A percentile compares a stretch with the other conserved stretches of the same genome.
Conservation (phyloP, 92 coral and sea anemone genomes). For the Desmophyllum pertusum region DNA sequence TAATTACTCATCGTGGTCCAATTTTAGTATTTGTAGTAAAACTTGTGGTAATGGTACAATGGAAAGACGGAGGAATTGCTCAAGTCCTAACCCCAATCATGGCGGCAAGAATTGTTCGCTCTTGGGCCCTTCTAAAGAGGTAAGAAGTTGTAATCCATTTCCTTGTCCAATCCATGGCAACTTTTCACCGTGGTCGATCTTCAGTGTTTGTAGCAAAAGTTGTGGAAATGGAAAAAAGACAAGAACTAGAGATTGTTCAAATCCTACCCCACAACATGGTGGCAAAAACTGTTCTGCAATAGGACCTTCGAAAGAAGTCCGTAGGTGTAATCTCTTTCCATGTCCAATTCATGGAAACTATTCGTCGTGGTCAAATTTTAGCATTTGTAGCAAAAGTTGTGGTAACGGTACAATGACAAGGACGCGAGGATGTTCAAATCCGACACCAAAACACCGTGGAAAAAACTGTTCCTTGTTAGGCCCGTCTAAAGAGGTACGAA, state of each 20-base stretch:
- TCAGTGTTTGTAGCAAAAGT: constrained; percentile 61
- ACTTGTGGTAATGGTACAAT: constrained; percentile 77
- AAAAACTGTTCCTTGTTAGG: constrained; percentile 67
- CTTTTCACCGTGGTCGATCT: constrained; percentile 74
- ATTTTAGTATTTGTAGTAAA: constrained; percentile 69
- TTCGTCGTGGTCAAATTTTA: constrained; percentile 69
- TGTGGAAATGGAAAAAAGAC: constrained; percentile 76
- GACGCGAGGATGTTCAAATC: constrained; percentile 71
- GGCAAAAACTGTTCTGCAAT: constrained; percentile 68
- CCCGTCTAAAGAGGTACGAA: neutral
- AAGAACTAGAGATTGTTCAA: constrained; percentile 70
- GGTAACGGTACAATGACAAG: constrained; percentile 66
- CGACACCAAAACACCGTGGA: constrained; percentile 73
- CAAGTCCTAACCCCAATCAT: constrained; percentile 80
- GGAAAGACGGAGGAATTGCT: constrained; percentile 73
- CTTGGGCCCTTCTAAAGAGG: constrained; percentile 61
- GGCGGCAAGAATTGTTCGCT: constrained; percentile 78
- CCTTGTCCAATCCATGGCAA: constrained; percentile 78
- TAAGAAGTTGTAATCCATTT: constrained; percentile 59
- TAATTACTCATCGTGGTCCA: constrained; percentile 79
- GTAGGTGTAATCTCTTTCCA: constrained; percentile 58
- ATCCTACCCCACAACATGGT: constrained; percentile 66
- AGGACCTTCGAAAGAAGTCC: constrained; percentile 57
- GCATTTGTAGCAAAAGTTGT: constrained; percentile 66
- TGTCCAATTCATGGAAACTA: constrained; percentile 82